Percentiles rank a stretch among this genome's conserved stretches.
Evolutionary conservation across 1,140 invertebrate genomes (phyloP).

Genomic region (Metaphire vulgaris): DNA sequence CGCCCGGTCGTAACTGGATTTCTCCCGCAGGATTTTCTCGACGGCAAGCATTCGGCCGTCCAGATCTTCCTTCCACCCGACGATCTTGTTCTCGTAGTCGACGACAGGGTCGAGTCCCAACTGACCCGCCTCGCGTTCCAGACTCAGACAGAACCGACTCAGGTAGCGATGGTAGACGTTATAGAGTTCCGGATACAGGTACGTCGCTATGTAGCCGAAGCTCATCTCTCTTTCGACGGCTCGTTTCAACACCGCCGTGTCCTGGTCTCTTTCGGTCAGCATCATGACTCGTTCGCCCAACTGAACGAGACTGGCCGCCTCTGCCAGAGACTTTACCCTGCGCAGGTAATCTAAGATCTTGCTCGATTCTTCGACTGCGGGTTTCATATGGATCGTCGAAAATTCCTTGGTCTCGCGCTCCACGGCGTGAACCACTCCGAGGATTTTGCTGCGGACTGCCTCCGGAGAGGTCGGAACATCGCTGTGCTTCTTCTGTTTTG

Average conservation of each 20-base stretch:
- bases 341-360: background rate
- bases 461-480: background rate
- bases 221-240: background rate
- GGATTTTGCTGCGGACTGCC: background rate
- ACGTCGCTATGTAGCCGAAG: background rate
- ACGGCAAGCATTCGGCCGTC: background rate
- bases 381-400: background rate
- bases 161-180: background rate
- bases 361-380: background rate
- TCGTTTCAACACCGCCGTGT: background rate
- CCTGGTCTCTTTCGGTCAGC: background rate
- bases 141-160: background rate
- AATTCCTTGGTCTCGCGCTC: background rate
- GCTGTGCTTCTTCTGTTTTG: too few relatives aligned
- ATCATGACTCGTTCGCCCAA: background rate
- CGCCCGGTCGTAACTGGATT: too few relatives aligned
- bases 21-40: background rate
- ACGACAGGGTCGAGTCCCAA: background rate
- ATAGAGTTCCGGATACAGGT: background rate
- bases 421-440: background rate
- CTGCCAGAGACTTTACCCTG: background rate
- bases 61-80: background rate
- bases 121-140: background rate
- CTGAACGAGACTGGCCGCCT: background rate
- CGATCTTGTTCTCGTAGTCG: background rate